phyloP scores from a whole-genome alignment of 1,140 invertebrate genomes.

The Drosophila santomea region DNA sequence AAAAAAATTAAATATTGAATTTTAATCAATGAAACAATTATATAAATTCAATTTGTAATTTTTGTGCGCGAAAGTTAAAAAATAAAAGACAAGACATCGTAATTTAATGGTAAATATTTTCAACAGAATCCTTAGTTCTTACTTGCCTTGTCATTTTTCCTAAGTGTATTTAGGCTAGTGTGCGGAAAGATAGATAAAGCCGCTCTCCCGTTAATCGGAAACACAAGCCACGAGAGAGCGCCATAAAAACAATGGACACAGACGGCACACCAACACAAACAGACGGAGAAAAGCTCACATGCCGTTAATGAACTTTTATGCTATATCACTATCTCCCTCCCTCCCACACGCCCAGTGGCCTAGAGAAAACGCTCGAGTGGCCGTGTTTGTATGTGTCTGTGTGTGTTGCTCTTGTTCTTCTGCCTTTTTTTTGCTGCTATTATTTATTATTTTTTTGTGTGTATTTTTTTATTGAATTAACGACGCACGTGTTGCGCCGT shows the following conservation, averaged over 20 bases:
- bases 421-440: slow-evolving; percentile 32
- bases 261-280: slow-evolving; percentile 31
- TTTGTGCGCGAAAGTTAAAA: neutral
- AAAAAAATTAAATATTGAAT: neutral
- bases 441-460: slow-evolving; percentile 16
- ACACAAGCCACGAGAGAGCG: slow-evolving; percentile 31
- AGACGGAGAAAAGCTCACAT: slow-evolving; percentile 50
- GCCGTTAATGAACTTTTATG: slow-evolving; percentile 75
- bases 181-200: slow-evolving; percentile 22
- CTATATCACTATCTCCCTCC: slow-evolving; percentile 32
- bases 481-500: slow-evolving; percentile 72
- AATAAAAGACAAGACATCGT: neutral
- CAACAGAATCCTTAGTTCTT: no score
- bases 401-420: slow-evolving; percentile 52
- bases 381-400: slow-evolving; percentile 1
- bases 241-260: slow-evolving; percentile 39
- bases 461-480: slow-evolving; percentile 67
- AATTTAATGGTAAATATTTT: neutral
- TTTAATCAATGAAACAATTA: neutral
- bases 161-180: neutral
- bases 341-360: slow-evolving; percentile 6
- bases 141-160: neutral
- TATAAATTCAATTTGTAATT: neutral
- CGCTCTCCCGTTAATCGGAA: slow-evolving; percentile 23
- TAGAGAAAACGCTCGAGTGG: slow-evolving; percentile 14